Evolutionary conservation across 2,797 vertebrate genomes (phyloP).

Genomic region (Sebastes aleutianus): DNA sequence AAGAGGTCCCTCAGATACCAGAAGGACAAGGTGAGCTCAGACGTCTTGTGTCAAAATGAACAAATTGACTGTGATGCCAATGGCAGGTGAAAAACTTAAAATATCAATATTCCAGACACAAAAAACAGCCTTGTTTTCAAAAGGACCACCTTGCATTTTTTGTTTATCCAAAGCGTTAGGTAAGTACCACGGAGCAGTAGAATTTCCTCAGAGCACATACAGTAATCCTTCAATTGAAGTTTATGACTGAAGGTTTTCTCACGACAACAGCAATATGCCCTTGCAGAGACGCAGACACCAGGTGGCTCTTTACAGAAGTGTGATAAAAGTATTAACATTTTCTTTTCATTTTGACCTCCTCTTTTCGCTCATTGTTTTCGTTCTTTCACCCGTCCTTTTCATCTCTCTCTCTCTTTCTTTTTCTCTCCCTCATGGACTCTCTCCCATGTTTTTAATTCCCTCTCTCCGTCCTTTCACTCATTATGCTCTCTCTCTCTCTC

Average conservation of each 20-base stretch:
- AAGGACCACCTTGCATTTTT: constrained; percentile 31
- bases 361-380: constrained; percentile 35
- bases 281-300: constrained; percentile 50
- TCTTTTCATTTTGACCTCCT: constrained; percentile 51
- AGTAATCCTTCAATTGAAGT: constrained; percentile 66
- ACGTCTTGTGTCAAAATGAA: not conserved
- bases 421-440: not conserved
- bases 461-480: not conserved
- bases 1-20: constrained; percentile 90
- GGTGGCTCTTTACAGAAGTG: constrained; percentile 65
- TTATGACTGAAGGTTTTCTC: constrained; percentile 54
- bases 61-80: not conserved
- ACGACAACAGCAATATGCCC: constrained; percentile 43
- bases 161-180: constrained; percentile 35
- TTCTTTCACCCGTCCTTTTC: constrained; percentile 12
- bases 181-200: constrained; percentile 35
- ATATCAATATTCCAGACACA: constrained; percentile 13
- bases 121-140: not conserved
- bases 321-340: constrained; percentile 66
- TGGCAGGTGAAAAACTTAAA: not conserved
- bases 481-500: constrained; percentile 24
- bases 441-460: constrained; percentile 1
- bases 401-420: not conserved
- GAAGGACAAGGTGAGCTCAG: constrained; percentile 87
- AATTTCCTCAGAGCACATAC: constrained; percentile 42